Conservation (phyloP, 2,113 vertebrate genomes). For the Lonchura striata region DNA sequence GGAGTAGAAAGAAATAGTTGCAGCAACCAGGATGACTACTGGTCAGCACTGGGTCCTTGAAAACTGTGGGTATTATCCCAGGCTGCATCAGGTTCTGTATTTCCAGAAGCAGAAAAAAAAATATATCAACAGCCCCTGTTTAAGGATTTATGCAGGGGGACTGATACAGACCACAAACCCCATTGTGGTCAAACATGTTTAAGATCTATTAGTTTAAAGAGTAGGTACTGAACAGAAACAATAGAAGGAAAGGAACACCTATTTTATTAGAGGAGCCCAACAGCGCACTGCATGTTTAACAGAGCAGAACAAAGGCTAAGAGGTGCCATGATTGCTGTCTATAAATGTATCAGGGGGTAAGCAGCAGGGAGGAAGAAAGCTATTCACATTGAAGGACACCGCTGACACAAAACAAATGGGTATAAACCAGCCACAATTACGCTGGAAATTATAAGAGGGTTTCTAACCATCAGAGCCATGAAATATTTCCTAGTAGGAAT, state of each 20-base stretch:
- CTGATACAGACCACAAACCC: accelerated
- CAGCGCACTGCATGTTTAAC: neutral
- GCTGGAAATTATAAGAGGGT: neutral
- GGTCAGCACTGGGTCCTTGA: neutral
- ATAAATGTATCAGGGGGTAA: neutral
- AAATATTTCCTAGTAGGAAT: neutral
- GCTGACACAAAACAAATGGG: conserved; percentile 27
- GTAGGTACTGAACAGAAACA: neutral
- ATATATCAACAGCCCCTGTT: neutral
- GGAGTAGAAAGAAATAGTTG: neutral
- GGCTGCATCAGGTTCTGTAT: neutral
- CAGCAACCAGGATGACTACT: neutral
- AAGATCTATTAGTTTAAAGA: neutral
- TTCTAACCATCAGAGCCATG: neutral
- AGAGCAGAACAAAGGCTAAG: conserved; percentile 37
- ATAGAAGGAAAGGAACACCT: neutral
- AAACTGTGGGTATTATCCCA: neutral
- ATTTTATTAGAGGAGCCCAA: neutral
- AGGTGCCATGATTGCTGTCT: neutral
- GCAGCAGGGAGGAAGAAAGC: conserved; percentile 42
- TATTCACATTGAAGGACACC: neutral
- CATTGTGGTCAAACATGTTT: neutral
- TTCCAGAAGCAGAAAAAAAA: neutral
- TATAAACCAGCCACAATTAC: neutral
- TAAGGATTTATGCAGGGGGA: neutral